phyloP scores from a whole-genome alignment of 2,113 vertebrate species.

The Haemorhous mexicanus region DNA sequence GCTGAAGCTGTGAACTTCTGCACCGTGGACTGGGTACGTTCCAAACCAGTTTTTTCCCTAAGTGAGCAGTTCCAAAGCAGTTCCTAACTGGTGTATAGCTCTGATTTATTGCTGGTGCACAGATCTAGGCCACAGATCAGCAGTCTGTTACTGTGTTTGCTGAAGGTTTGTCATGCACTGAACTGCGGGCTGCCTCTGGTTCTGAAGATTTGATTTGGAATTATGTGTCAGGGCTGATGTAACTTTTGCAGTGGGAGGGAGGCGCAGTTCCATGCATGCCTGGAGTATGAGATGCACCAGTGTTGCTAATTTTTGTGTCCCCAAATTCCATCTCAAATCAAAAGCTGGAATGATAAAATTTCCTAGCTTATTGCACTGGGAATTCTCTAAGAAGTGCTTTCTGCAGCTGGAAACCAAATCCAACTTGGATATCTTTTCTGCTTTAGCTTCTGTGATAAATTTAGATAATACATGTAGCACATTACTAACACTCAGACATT shows the following conservation, averaged over 20 bases:
- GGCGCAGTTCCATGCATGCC: accelerated
- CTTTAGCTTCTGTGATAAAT: neutral
- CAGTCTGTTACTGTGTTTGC: neutral
- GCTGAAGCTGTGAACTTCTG: slow-evolving; percentile 99
- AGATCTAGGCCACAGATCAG: neutral
- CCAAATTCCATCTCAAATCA: neutral
- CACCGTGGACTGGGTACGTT: slow-evolving; percentile 94
- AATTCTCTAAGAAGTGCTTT: neutral
- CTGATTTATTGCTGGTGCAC: neutral
- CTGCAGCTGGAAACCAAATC: neutral
- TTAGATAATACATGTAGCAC: neutral
- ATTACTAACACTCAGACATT: neutral
- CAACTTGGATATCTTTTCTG: neutral
- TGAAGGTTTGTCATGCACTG: neutral
- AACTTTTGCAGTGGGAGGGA: neutral
- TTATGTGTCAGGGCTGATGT: accelerated
- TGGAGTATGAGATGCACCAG: neutral
- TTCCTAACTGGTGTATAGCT: neutral
- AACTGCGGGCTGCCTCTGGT: neutral
- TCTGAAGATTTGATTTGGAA: neutral
- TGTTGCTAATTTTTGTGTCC: neutral
- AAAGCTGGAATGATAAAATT: neutral
- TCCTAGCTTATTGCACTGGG: neutral
- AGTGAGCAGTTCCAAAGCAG: neutral
- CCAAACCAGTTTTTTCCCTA: neutral